These are phyloP conservation scores for Tetramorium simillimum DNA, from an alignment of 1,140 invertebrate species.

Conservation along the genomic window DNA sequence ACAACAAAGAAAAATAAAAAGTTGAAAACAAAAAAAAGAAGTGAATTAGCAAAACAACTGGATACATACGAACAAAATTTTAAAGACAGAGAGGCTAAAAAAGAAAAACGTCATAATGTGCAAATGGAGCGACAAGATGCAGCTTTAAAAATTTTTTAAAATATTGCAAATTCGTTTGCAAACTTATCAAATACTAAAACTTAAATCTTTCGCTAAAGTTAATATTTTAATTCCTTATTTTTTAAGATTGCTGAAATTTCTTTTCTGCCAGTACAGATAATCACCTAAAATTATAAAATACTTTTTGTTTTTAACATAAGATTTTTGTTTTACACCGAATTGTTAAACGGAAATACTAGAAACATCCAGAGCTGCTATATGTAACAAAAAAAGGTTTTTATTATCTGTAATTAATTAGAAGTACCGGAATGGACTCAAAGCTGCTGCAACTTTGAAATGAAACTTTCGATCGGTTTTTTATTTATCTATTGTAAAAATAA, in stretches of 20 bases:
- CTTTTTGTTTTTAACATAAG: not conserved
- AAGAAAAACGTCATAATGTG: not conserved
- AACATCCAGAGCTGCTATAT: no score
- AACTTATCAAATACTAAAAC: constrained; percentile 2
- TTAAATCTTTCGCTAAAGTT: not conserved
- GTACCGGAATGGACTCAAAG: no score
- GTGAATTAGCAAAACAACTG: constrained; percentile 5
- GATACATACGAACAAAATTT: constrained; percentile 9
- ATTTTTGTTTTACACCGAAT: no score
- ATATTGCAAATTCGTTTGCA: constrained; percentile 30
- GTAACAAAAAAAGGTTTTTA: no score
- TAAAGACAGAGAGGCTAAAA: not conserved
- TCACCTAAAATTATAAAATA: not conserved
- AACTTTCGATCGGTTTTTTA: no score
- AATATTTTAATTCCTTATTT: not conserved
- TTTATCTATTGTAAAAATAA: no score
- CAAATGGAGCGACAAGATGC: constrained; percentile 17
- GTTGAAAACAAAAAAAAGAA: not conserved
- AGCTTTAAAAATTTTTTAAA: constrained; percentile 25
- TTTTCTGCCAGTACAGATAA: not conserved
- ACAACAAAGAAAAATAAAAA: not conserved
- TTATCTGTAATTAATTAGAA: no score
- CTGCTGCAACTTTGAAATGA: no score
- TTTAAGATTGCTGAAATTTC: not conserved
- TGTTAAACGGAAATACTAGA: no score